Evolutionary conservation across 2,888 invertebrate species (phyloP), one percentile per base, ranked within the genome.

Genomic region (Anaspis maculata): DNA sequence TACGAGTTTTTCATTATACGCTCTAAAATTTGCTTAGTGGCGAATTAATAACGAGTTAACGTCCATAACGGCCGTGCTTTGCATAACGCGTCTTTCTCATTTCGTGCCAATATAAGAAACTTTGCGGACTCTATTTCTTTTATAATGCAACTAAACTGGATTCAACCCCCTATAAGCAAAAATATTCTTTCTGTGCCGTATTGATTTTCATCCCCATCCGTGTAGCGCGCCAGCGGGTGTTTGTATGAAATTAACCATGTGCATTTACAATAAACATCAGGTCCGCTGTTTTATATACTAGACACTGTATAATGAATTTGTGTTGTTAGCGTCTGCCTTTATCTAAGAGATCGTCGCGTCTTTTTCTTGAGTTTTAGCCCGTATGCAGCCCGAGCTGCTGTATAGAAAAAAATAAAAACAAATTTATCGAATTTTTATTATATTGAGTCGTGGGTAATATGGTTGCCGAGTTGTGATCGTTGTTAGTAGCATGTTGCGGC

Each of bases 271-370:
- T 59, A 61, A 54, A 56, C 52, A 52, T 46, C 57, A 55, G 61
- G 60, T 44, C 60, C 52, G 48, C 60, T 62, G 53, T 52, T 61
- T 62, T 60, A 61, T 61, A 62, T 61, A 61, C 59, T 61, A 63
- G 63, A 63, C 62, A 63, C 63, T 62, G 62, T 62, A 62, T 62
- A 64, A 64, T 64, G 64, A 64, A 62, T 64, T 64, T 62, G 61
- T 63, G 59, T 41, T 41, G 46, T 54, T 54, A 49, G 54, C 49
- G 52, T 49, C 52, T 49, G 48, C 45, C 37, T 42, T 46, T 46
- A 46, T 46, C 46, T 45, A 32, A 32, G 40, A 42, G 39, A 41
- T 34, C 39, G 26, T 16, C 30, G 19, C 27, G 34, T 30, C 34
- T 30, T 34, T 27, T 27, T 34, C 30, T 34, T 30, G n/a, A n/a